Evolutionary conservation across 64 coral and sea anemone species (phyloP), one percentile per base, ranked within the genome.

Genomic region (Montipora sp.): DNA sequence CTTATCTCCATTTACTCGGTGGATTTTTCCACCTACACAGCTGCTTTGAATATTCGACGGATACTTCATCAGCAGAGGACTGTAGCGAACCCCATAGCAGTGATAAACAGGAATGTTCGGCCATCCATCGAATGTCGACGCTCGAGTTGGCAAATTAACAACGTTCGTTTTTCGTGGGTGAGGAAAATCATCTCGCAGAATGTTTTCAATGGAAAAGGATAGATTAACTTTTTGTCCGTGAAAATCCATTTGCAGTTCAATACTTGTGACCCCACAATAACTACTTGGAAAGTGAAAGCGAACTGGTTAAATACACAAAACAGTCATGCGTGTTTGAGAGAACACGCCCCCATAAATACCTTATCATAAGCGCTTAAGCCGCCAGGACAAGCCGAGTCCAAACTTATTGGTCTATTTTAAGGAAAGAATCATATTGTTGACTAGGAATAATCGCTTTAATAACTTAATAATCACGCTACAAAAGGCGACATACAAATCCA

Each of bases 121-220:
- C 82, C 82, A 85, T 22, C 82, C 36, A 13, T 85, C 65, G 23
- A 85, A 71, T 23, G 43, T 0, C 46, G 65, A 36, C 3, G 49
- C 79, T 81, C 14, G 55, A 13, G 46, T 78, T 50, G 48, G 80
- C 2, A 82, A 0, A 82, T 82, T 65, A 44, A 24, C 51, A 43
- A 21, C 65, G 47, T 70, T 71, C 47, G 61, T 18, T 72, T 16
- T 50, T 47, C 18, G 82, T 50, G 61, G 61, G 11, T 69, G 44
- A 19, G 82, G 65, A 71, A 85, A 85, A 85, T 85, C 82, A 19
- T 85, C 82, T 1, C 82, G 61, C n/a, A 85, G 49, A 85, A 85
- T 85, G 71, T 85, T 85, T 70, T 85, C 82, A 51, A 85, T 85
- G 61, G 82, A 85, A 22, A 85, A 85, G 14, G 82, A 72, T 5